Evolutionary conservation across 2,113 vertebrate species (phyloP).

Genomic region (Pollimyrus isidori): DNA sequence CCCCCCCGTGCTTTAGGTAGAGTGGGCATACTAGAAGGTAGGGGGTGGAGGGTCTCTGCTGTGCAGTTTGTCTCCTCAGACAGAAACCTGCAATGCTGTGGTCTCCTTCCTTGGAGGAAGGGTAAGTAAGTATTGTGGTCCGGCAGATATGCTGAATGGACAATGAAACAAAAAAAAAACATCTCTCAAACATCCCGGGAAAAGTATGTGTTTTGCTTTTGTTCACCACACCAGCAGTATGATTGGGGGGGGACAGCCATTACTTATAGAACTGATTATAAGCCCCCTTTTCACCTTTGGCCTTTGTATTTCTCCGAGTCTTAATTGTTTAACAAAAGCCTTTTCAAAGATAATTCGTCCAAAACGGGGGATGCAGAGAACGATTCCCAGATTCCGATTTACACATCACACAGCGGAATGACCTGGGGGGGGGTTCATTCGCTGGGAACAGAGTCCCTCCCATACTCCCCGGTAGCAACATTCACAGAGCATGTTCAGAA

Average conservation of each 20-base stretch:
- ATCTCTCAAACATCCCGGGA: background rate
- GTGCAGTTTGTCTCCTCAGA: background rate
- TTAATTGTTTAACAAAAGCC: background rate
- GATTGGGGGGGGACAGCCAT: background rate
- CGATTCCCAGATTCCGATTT: background rate
- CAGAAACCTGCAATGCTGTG: background rate
- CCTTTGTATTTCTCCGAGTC: background rate
- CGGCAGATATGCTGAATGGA: constrained; percentile 19
- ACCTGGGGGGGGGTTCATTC: background rate
- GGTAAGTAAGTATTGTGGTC: background rate
- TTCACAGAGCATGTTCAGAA: background rate
- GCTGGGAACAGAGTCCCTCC: background rate
- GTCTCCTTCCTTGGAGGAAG: constrained; percentile 35
- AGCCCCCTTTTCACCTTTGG: background rate
- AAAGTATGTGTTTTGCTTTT: background rate
- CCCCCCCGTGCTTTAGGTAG: background rate
- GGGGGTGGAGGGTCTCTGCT: background rate
- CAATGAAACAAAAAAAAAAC: constrained; percentile 12
- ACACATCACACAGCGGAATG: background rate
- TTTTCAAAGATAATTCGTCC: background rate
- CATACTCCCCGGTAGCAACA: background rate
- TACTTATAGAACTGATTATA: background rate
- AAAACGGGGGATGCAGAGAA: background rate
- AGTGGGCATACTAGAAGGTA: background rate
- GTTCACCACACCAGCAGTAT: background rate